Base-by-base conservation (phyloP, 2,797 vertebrate species). In the Tolypeutes matacus region DNA sequence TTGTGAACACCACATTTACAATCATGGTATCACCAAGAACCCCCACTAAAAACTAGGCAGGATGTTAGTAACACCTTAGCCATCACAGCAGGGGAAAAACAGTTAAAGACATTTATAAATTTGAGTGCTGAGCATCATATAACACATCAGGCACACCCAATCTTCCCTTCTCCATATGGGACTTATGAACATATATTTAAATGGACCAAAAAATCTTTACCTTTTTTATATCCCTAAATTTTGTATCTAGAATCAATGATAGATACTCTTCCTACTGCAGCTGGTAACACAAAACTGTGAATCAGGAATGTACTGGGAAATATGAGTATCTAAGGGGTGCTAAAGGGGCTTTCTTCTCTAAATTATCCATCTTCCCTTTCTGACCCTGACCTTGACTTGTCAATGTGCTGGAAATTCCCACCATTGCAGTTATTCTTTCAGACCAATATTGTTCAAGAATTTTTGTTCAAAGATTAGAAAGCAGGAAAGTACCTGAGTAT, bases 31-130 rank as follows among this genome's bases (percentile, higher is more conserved):
- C 81, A 69, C 42, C 75, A 84, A 70, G 36, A 86, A 23, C 53
- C 91, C 73, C 64, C 49, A 60, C 72, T 86, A 75, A 29, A 89
- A 87, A 82, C 39, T 29, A 91, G 81, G 42, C 84, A 87, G 53
- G 21, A 67, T 85, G 23, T 64, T 93, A 78, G 86, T 96, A 94
- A 94, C 86, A 94, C 89, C 81, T 92, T 90, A 73, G 72, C 58
- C 18, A 2, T 65, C 85, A 90, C 46, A 72, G 77, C 76, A 83
- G 89, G 31, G 31, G 27, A 25, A 15, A 15, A 77, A 94, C 76
- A 39, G 21, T 73, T 65, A 72, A 65, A 70, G 69, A 56, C 34
- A 21, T 65, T 89, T 95, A 23, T 78, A 81, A 89, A 58, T 89
- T 34, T 67, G 67, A 53, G 62, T 34, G 34, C 31, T 85, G 78